Percentiles rank a stretch among this genome's conserved stretches.
phyloP scores from a whole-genome alignment of 2,113 vertebrate genomes.

The Ovis aries region ARS-UI_Ramb_v3.0 NC_056067.1:56579501-56580000 shows the following conservation, averaged over 20 bases:
- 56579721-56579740: background rate
- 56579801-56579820: background rate
- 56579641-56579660: background rate
- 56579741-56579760: background rate
- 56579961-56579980: background rate
- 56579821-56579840: background rate
- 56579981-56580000: background rate
- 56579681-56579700: background rate
- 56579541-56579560: background rate
- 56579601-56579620: background rate
- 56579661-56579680: background rate
- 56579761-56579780: background rate
- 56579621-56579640: background rate
- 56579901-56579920: background rate
- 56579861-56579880: background rate
- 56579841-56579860: background rate
- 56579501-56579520: background rate
- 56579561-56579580: background rate
- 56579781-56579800: background rate
- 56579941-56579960: accelerated
- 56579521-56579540: background rate
- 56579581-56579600: background rate
- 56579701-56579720: background rate
- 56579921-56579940: background rate
- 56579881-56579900: accelerated